Evolutionary conservation across 1,140 invertebrate genomes (phyloP).

Genomic region (Wasmannia auropunctata): DNA sequence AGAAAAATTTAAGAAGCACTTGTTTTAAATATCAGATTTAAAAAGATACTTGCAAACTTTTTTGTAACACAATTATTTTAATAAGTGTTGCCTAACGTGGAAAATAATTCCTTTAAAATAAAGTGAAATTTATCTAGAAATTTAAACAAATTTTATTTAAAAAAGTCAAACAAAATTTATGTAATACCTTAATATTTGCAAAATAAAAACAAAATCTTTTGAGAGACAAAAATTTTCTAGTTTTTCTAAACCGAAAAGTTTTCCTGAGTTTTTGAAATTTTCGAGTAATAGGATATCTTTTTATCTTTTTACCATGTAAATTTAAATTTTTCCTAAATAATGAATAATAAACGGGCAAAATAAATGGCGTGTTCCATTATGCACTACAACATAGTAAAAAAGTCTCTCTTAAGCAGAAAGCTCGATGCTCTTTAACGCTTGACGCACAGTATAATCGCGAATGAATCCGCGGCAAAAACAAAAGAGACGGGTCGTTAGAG

Average conservation of each 20-base stretch:
- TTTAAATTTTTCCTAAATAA: not conserved
- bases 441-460: not conserved
- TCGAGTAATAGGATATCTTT: not conserved
- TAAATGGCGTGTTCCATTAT: not conserved
- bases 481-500: not conserved
- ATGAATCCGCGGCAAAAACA: constrained; percentile 7
- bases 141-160: not conserved
- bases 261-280: not conserved
- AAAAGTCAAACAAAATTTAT: not conserved
- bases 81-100: not conserved
- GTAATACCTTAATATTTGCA: not conserved
- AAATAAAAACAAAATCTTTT: not conserved
- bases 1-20: not conserved
- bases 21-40: not conserved
- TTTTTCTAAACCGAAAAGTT: not conserved
- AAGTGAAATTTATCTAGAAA: not conserved
- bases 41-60: not conserved
- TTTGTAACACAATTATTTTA: not conserved
- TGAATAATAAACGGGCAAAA: not conserved
- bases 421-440: not conserved
- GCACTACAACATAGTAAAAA: not conserved
- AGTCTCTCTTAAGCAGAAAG: not conserved
- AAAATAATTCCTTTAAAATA: not conserved
- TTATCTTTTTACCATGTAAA: not conserved
- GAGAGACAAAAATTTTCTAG: not conserved